A percentile compares a stretch with the other conserved stretches of the same genome.
Conservation (phyloP, 2,888 invertebrate genomes). For the Eugnorisma glareosa region DNA sequence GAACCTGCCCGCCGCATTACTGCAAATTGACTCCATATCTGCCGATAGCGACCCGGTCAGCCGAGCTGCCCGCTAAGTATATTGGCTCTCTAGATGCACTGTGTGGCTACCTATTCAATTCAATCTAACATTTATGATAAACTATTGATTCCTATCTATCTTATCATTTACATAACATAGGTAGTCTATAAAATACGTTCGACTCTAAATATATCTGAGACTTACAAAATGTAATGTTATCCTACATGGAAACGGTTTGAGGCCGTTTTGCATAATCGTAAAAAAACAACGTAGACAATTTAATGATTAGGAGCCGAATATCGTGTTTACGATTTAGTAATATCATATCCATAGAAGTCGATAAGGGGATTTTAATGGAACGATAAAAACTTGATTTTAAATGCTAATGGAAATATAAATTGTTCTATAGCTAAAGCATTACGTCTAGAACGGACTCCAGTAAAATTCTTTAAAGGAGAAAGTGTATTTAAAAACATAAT, state of each 20-base stretch:
- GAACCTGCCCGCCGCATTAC: slow-evolving; percentile 83
- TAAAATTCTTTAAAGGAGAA: slow-evolving; percentile 34
- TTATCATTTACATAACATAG: slow-evolving; percentile 44
- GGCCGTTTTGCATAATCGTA: slow-evolving; percentile 37
- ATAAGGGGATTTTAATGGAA: slow-evolving; percentile 49
- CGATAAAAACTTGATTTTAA: slow-evolving; percentile 51
- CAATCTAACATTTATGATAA: slow-evolving; percentile 45
- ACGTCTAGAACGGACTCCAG: slow-evolving; percentile 14
- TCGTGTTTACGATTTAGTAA: slow-evolving; percentile 50
- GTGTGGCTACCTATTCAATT: slow-evolving; percentile 40
- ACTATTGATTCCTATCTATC: slow-evolving; percentile 29
- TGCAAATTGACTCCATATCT: slow-evolving; percentile 88
- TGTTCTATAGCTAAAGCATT: slow-evolving; percentile 28
- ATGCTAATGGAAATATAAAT: slow-evolving; percentile 51
- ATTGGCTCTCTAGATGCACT: slow-evolving; percentile 68
- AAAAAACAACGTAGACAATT: slow-evolving; percentile 39
- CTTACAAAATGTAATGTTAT: neutral
- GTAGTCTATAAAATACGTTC: neutral
- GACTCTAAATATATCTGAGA: slow-evolving; percentile 14
- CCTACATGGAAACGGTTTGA: slow-evolving; percentile 13
- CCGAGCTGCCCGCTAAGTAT: slow-evolving; percentile 61
- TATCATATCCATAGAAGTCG: slow-evolving; percentile 40
- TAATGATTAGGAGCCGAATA: slow-evolving; percentile 42
- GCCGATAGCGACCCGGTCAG: slow-evolving; percentile 69
- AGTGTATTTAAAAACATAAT: slow-evolving; percentile 47